Evolutionary conservation across 2,888 invertebrate genomes (phyloP).

Genomic region (Ernsta delagoae): DNA sequence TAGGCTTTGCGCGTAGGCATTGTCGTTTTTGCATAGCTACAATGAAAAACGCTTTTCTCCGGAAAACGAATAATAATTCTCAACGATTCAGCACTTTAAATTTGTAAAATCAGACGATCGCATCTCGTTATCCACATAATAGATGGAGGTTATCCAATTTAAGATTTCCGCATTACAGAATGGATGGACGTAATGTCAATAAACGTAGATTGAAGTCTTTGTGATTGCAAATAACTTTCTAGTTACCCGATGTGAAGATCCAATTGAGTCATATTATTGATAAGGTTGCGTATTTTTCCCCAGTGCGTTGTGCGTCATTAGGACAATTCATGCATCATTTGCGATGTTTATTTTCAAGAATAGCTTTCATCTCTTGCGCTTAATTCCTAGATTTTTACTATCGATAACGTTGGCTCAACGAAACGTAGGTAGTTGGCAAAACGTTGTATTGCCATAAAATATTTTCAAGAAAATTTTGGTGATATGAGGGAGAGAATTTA

Average conservation of each 20-base stretch:
- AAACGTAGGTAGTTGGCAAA: no score
- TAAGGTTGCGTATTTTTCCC: background rate
- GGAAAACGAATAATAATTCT: no score
- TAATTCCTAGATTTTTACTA: no score
- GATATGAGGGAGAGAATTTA: no score
- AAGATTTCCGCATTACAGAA: background rate
- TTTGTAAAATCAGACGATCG: background rate
- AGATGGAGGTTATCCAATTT: slow-evolving; percentile 4
- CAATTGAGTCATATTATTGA: background rate
- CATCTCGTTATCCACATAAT: background rate
- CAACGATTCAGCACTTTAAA: no score
- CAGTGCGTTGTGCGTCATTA: background rate
- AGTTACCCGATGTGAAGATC: background rate
- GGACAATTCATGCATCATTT: background rate
- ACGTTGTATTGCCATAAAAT: no score
- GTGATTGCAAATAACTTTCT: background rate
- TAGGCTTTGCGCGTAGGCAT: no score
- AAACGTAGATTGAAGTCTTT: background rate
- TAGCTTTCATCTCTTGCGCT: no score
- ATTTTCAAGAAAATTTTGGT: no score
- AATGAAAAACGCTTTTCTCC: no score
- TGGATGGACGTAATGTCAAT: background rate
- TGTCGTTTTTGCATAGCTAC: no score
- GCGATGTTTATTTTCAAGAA: background rate
- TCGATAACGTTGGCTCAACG: no score